Evolutionary conservation across 2,888 invertebrate genomes (phyloP), one percentile per base, ranked within the genome.

Genomic region (Phymatocera aterrima): DNA sequence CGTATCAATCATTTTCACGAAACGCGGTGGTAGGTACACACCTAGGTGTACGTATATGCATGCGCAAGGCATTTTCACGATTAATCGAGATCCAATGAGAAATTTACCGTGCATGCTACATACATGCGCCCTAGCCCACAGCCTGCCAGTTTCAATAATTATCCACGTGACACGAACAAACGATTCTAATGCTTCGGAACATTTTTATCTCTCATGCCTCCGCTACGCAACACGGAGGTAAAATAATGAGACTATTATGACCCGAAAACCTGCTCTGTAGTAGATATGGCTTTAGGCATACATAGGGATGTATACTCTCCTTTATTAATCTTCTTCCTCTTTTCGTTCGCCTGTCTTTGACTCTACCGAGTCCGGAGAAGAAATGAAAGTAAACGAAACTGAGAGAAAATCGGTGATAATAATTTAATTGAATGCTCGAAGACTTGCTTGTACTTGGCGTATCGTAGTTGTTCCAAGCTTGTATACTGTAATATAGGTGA

Each of bases 61-160:
- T n/a, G n/a, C n/a, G n/a, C n/a, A n/a, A n/a, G n/a, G n/a, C n/a
- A n/a, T n/a, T n/a, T n/a, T 51, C 28, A 28, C 57, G 57, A 57
- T 57, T 57, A 12, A 57, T 28, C 57, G 28, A 57, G 57, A 57
- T n/a, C n/a, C n/a, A n/a, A 57, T 28, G 57, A 57, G 28, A 57
- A 57, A 28, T 57, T 57, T 57, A 28, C n/a, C n/a, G n/a, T n/a
- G n/a, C n/a, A n/a, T n/a, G n/a, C n/a, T n/a, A n/a, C n/a, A n/a
- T n/a, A n/a, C n/a, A n/a, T n/a, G n/a, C n/a, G n/a, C 28, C 28
- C 28, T 28, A 24, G 21, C 15, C 24, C 57, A 24, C 28, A 15
- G 21, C 24, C 4, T 24, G 57, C 24, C 28, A 24, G 57, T 12
- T 57, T 57, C 28, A 57, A 40, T 40, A 40, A 57, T 57, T 15